Evolutionary conservation across 2,797 vertebrate species (phyloP), one percentile per base, ranked within the genome.

Genomic region (Betta splendens): DNA sequence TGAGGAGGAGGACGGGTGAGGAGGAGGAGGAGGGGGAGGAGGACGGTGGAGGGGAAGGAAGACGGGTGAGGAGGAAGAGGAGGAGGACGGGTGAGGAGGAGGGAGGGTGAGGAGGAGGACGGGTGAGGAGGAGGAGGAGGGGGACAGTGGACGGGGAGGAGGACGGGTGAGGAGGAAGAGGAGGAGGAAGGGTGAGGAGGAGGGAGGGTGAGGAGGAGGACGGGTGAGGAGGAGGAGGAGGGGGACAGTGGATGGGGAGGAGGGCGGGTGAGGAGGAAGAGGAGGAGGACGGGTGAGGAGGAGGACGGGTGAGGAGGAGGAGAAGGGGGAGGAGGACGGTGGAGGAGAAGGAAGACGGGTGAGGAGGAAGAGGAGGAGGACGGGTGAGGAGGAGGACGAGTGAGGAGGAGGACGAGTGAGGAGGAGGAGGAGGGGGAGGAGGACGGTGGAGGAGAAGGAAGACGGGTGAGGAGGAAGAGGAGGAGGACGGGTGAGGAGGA

Each of bases 11-110:
- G 22, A 11, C 38, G 17, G 22, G 16, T 29, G 15, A 11, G 15
- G 38, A 18, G 22, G 35, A 39, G 11, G 13, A 23, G 33, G 29
- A 26, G 11, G 13, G 23, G 15, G 7, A 35, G 31, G 44, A 26
- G 48, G 35, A 36, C 55, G 45, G 43, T 38, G 52, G n/a, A 45
- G 11, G 36, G 47, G 2, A 21, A 46, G 21, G 9, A 18, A 37
- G 13, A 22, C 22, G 12, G 33, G n/a, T n/a, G n/a, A n/a, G n/a
- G n/a, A n/a, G n/a, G n/a, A n/a, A n/a, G n/a, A n/a, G n/a, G n/a
- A n/a, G n/a, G n/a, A n/a, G n/a, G n/a, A n/a, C 38, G 23, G 45
- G 20, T 40, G 3, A 22, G 20, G 18, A 32, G 20, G 4, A 31
- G n/a, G 22, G 11, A 38, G 17, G 22, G 16, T 29, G 15, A 11